Conservation (phyloP, 1,140 invertebrate genomes). For the Microplitis demolitor region DNA sequence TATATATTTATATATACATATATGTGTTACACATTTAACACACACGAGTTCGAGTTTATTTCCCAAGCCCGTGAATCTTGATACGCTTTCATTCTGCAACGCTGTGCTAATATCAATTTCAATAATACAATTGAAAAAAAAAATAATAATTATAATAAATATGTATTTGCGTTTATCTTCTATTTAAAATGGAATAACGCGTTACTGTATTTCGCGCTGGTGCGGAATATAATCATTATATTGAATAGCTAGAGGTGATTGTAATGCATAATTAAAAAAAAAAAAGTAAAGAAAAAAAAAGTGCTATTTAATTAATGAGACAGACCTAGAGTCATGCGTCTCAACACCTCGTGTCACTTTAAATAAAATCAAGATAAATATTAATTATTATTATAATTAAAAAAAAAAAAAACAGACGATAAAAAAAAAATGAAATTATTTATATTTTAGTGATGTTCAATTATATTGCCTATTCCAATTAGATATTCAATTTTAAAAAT, state of each 20-base stretch:
- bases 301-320: slow-evolving; percentile 44
- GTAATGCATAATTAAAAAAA: slow-evolving; percentile 25
- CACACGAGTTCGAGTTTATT: slow-evolving; percentile 33
- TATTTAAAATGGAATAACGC: slow-evolving; percentile 27
- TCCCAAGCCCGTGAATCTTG: slow-evolving; percentile 29
- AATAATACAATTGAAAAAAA: slow-evolving; percentile 33
- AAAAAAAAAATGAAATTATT: slow-evolving; percentile 42
- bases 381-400: slow-evolving; percentile 8
- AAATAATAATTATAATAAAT: slow-evolving; percentile 27
- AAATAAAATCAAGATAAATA: slow-evolving; percentile 6
- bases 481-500: slow-evolving; percentile 37
- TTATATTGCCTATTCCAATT: slow-evolving; percentile 46
- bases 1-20: too few species aligned
- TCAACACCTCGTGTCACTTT: background rate
- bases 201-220: slow-evolving; percentile 51
- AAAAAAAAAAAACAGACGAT: slow-evolving; percentile 14
- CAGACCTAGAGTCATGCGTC: background rate
- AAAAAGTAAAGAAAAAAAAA: slow-evolving; percentile 27
- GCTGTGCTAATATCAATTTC: slow-evolving; percentile 48
- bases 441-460: slow-evolving; percentile 52
- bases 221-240: slow-evolving; percentile 46
- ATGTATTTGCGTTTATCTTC: slow-evolving; percentile 30
- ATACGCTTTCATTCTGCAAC: slow-evolving; percentile 51
- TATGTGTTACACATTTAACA: background rate
- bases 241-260: slow-evolving; percentile 19